These are phyloP conservation scores for Notarius quadriscutis DNA, from an alignment of 2,113 vertebrate genomes.

Conservation along the genomic window DNA sequence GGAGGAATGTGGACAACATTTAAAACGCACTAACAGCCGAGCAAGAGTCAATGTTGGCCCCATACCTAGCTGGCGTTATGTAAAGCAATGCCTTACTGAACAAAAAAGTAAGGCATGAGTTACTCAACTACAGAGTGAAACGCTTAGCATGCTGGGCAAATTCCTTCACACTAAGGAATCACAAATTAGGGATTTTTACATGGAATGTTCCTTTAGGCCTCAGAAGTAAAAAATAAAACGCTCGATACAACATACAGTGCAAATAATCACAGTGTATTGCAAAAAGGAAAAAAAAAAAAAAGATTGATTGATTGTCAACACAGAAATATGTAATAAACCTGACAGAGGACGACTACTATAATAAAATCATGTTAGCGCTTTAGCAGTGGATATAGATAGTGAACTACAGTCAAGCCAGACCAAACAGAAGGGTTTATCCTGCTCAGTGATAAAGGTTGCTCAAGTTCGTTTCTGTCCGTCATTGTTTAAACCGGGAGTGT, in stretches of 20 bases:
- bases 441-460: constrained; percentile 2
- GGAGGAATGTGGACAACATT: constrained; percentile 16
- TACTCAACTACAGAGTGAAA: constrained; percentile 7
- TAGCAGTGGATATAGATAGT: constrained; percentile 11
- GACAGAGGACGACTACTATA: constrained; percentile 22
- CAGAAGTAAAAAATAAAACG: constrained; percentile 25
- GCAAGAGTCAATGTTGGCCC: not conserved
- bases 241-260: constrained; percentile 54
- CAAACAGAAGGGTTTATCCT: not conserved
- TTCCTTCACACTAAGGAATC: not conserved
- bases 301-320: constrained; percentile 77
- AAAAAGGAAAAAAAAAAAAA: constrained; percentile 43
- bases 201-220: constrained; percentile 20
- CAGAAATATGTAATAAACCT: constrained; percentile 44
- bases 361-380: constrained; percentile 20
- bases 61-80: not conserved
- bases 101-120: not conserved
- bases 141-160: not conserved
- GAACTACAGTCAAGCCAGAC: not conserved
- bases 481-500: constrained; percentile 19
- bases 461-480: not conserved
- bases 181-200: constrained; percentile 3
- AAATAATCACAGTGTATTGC: constrained; percentile 63
- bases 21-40: not conserved
- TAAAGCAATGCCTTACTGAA: not conserved